Base-by-base conservation (phyloP, 2,888 invertebrate genomes). In the Chesias legatella region DNA sequence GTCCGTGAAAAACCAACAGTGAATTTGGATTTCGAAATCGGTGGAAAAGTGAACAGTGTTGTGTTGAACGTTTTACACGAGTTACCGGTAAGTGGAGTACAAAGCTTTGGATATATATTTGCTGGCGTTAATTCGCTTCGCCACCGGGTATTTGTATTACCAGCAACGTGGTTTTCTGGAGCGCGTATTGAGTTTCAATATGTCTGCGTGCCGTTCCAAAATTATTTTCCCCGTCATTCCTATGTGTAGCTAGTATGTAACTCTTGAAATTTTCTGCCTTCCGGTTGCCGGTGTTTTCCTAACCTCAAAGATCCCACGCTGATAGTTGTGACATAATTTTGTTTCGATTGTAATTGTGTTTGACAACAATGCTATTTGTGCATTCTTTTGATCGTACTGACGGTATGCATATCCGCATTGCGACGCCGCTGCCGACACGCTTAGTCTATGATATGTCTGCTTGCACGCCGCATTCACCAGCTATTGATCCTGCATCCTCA, bases 161-260 rank as follows among this genome's bases (percentile, higher is more conserved):
- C 55, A 60, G 59, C 61, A 56, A 43, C 53, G 61, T 61, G 63
- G 13, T 17, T 62, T 62, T 68, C 75, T 79, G 79, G 79, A 80
- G 65, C 65, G 67, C 54, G 83, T 81, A 74, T 86, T 75, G 73
- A 78, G 77, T 86, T 86, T 72, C 85, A 86, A 77, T 65, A 79
- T 80, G 81, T 82, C 82, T 67, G 82, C 79, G 75, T 67, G 70
- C 56, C 67, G 77, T 73, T 80, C 77, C 79, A 78, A 79, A 78
- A 77, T 68, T 67, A 69, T 73, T 71, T 70, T 67, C 56, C 56
- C 59, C 68, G 73, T 74, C 74, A 70, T 68, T 69, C 61, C 58
- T 59, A 55, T 63, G 63, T 63, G 65, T 48, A 60, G 59, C 56
- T 48, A 36, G 40, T 36, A 24, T 40, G 36, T 44, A 43, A 51